A percentile compares a stretch with the other conserved stretches of the same genome.
Conservation (phyloP, 1,140 invertebrate genomes). For the Atopsyche davidsoni region DNA sequence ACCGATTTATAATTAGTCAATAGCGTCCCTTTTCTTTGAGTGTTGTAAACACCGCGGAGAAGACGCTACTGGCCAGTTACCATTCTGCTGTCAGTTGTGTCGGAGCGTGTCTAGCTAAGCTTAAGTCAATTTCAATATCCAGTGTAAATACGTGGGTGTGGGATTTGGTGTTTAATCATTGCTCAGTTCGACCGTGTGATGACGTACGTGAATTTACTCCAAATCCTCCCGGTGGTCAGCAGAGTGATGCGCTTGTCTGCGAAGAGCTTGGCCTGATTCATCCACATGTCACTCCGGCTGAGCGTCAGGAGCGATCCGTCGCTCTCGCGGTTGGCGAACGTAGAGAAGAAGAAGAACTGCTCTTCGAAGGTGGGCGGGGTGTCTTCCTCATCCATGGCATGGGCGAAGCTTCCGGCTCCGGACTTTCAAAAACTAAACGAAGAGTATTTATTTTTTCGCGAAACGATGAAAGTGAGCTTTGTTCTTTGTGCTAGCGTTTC, state of each 20-base stretch:
- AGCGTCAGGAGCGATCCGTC: conserved; percentile 36
- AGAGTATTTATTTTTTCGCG: too few species aligned
- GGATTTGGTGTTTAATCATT: neutral
- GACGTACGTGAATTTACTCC: conserved; percentile 37
- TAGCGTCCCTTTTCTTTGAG: too few species aligned
- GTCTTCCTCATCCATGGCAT: conserved; percentile 26
- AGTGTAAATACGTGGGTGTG: neutral
- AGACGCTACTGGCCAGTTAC: neutral
- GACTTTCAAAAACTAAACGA: too few species aligned
- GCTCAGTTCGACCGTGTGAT: neutral
- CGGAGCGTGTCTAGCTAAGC: neutral
- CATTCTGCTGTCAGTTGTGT: conserved; percentile 3
- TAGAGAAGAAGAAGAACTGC: conserved; percentile 37
- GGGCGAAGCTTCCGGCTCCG: too few species aligned
- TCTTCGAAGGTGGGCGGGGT: conserved; percentile 38
- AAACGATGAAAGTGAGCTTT: too few species aligned
- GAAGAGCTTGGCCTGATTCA: conserved; percentile 37
- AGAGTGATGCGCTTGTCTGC: conserved; percentile 40
- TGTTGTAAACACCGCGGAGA: too few species aligned
- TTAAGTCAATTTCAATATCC: neutral
- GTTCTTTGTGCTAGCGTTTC: too few species aligned
- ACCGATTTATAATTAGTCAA: too few species aligned
- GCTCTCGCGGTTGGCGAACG: conserved; percentile 35
- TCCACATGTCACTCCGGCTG: conserved; percentile 39
- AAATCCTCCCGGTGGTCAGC: conserved; percentile 39